Evolutionary conservation across 2,797 vertebrate species (phyloP).

Genomic region (Melanotaenia pygmaea): DNA sequence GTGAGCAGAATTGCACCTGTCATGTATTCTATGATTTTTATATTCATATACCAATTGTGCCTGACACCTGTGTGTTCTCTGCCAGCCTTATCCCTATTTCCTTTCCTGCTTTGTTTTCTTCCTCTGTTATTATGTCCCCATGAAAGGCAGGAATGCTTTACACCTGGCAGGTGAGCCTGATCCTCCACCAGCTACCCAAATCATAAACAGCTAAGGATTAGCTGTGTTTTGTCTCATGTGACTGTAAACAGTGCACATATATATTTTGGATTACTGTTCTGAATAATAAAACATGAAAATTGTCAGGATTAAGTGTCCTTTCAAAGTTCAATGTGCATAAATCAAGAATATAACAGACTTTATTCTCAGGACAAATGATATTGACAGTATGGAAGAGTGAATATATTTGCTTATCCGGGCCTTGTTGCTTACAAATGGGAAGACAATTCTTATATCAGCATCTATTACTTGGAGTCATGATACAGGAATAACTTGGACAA

Average conservation of each 20-base stretch:
- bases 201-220: not conserved
- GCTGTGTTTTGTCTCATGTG: not conserved
- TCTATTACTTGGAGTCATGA: not conserved
- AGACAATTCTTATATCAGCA: not conserved
- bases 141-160: not conserved
- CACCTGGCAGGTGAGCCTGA: slow-evolving; percentile 31
- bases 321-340: not conserved
- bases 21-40: slow-evolving; percentile 13
- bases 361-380: not conserved
- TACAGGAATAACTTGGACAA: not conserved
- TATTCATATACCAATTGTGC: not conserved
- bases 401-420: not conserved
- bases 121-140: slow-evolving; percentile 21
- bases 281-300: not conserved
- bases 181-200: slow-evolving; percentile 5
- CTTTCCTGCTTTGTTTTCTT: slow-evolving; percentile 26
- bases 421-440: not conserved
- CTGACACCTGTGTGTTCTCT: slow-evolving; percentile 28
- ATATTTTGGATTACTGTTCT: not conserved
- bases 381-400: not conserved
- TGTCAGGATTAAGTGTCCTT: not conserved
- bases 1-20: slow-evolving; percentile 33
- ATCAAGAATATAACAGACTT: not conserved
- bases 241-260: not conserved
- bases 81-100: slow-evolving; percentile 21